These are phyloP conservation scores for Cyprinella venusta DNA, from an alignment of 2,797 vertebrate species.

Conservation along the genomic window DNA sequence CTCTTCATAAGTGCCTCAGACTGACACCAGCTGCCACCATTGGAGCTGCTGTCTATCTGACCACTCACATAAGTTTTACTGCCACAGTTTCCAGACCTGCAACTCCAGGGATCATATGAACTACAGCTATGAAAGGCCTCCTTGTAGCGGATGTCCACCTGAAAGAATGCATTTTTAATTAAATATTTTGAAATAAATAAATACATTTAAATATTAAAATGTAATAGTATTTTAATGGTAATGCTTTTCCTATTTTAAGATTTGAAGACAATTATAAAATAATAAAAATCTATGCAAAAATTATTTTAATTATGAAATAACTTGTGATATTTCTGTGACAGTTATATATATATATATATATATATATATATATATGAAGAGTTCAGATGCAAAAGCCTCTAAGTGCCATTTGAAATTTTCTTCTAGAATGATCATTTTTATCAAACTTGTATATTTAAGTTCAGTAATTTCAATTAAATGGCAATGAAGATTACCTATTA, in stretches of 20 bases:
- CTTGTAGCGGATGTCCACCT: constrained; percentile 64
- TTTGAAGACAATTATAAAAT: background rate
- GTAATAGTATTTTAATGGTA: background rate
- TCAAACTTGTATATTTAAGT: no score
- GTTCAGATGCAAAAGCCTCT: no score
- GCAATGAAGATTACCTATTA: no score
- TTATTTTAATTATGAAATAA: no score
- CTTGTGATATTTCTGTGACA: no score
- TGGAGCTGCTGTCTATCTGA: fast-evolving
- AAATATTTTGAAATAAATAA: no score
- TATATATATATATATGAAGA: no score
- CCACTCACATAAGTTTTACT: fast-evolving
- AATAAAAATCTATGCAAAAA: background rate
- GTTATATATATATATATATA: background rate
- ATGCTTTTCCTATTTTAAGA: background rate
- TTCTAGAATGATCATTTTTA: no score
- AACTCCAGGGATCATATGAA: fast-evolving
- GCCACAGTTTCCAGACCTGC: constrained; percentile 42
- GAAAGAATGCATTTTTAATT: background rate
- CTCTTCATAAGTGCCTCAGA: constrained; percentile 40
- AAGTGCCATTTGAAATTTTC: no score
- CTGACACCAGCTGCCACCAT: constrained; percentile 57
- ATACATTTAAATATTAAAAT: no score
- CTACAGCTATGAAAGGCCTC: fast-evolving
- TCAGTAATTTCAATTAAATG: no score